phyloP scores from a whole-genome alignment of 1,140 invertebrate genomes.

The Popillia japonica region DNA sequence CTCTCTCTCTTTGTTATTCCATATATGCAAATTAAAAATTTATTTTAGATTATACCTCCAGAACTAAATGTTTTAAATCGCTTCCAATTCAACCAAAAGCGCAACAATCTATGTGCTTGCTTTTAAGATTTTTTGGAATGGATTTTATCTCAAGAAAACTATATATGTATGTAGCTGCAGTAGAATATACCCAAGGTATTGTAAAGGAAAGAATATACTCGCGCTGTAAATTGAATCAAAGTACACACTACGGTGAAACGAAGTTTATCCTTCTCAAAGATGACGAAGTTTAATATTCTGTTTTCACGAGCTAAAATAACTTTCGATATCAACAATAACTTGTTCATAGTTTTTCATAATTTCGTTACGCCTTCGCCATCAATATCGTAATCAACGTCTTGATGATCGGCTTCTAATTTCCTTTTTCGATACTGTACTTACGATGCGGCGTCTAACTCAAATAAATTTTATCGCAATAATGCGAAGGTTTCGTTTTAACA shows the following conservation, averaged over 20 bases:
- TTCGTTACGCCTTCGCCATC: background rate
- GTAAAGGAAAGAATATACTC: background rate
- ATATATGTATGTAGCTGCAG: too few relatives aligned
- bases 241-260: background rate
- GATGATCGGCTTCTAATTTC: background rate
- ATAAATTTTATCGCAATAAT: constrained; percentile 12
- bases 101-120: too few relatives aligned
- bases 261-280: background rate
- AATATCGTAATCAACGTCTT: background rate
- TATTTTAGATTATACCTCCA: too few relatives aligned
- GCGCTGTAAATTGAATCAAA: background rate
- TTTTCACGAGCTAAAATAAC: background rate
- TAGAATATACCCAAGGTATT: background rate
- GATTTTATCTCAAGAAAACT: too few relatives aligned
- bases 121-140: too few relatives aligned
- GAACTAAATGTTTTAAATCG: too few relatives aligned
- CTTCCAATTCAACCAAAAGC: too few relatives aligned
- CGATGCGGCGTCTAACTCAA: constrained; percentile 3
- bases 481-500: background rate
- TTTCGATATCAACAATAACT: background rate
- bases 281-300: background rate
- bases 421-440: background rate
- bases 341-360: background rate
- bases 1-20: too few relatives aligned
- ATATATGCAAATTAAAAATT: too few relatives aligned